Conservation (phyloP, 2,113 vertebrate genomes). For the Meles meles region DNA sequence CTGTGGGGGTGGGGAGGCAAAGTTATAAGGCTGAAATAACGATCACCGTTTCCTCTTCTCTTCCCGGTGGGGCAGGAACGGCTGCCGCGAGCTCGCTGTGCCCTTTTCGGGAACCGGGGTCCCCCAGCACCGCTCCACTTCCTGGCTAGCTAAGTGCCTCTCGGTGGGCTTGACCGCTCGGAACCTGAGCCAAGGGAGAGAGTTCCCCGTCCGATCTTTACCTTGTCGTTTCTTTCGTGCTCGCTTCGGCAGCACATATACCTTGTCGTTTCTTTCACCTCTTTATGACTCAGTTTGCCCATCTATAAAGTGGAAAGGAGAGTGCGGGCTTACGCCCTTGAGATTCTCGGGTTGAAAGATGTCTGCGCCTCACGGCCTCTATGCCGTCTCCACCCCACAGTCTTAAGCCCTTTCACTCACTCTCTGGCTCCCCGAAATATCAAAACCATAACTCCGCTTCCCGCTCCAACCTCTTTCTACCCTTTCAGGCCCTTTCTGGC, state of each 20-base stretch:
- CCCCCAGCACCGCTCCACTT: not conserved
- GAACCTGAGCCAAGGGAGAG: not conserved
- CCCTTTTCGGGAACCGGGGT: not conserved
- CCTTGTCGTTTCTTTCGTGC: conserved; percentile 34
- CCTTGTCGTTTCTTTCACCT: conserved; percentile 45
- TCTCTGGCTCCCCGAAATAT: not conserved
- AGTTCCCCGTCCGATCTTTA: conserved; percentile 41
- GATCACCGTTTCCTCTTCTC: not conserved
- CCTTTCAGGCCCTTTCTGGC: not conserved
- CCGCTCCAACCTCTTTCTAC: not conserved
- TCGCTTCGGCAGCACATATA: no score
- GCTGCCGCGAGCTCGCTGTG: not conserved
- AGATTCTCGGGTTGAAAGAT: not conserved
- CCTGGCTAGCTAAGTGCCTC: not conserved
- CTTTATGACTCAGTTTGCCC: conserved; percentile 67
- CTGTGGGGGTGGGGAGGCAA: not conserved
- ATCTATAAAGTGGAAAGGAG: conserved; percentile 46
- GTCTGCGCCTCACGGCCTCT: not conserved
- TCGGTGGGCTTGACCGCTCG: not conserved
- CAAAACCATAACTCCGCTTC: not conserved
- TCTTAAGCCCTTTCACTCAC: not conserved
- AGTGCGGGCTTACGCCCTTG: conserved; percentile 32
- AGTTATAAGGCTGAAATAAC: not conserved
- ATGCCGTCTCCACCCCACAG: no score
- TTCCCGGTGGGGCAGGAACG: not conserved